phyloP scores from a whole-genome alignment of 1,140 invertebrate genomes.

The silkworm (Bombyx mori) region ASM3026992v2 NC_085126.1:523501-524000 shows the following conservation, averaged over 20 bases:
- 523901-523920: conserved; percentile 66
- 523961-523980: conserved; percentile 93
- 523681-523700: conserved; percentile 84
- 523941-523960: conserved; percentile 86
- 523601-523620: conserved; percentile 75
- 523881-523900: conserved; percentile 23
- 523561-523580: no score
- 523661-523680: conserved; percentile 85
- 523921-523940: conserved; percentile 89
- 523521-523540: no score
- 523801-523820: background rate
- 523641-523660: conserved; percentile 87
- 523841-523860: conserved; percentile 5
- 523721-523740: conserved; percentile 16
- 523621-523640: conserved; percentile 83
- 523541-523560: no score
- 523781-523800: background rate
- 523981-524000: conserved; percentile 89
- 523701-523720: conserved; percentile 22
- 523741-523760: conserved; percentile 63
- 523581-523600: no score
- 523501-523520: no score
- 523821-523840: background rate
- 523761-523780: background rate
- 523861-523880: conserved; percentile 21